Base-by-base conservation (phyloP, 2,888 invertebrate genomes). In the Orchestes rusci region DNA sequence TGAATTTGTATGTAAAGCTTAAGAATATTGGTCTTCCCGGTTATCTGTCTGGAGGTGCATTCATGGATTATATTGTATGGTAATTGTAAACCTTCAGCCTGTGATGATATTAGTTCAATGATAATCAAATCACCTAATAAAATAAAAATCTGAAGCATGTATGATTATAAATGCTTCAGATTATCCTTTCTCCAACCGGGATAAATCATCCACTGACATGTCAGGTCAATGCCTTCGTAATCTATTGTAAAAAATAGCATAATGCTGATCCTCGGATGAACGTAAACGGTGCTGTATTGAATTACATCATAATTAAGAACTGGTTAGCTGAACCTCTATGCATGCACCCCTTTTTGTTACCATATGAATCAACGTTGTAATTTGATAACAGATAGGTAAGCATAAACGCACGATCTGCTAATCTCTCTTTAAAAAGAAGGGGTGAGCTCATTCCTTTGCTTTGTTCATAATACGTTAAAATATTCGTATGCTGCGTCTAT, bases 301-400 rank as follows among this genome's bases (percentile, higher is more conserved):
- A 45, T 40, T 35, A 45, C 29, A 45, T 30, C 31, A 35, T 45
- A 45, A 45, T 39, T 39, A 45, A 39, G 40, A 45, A 40, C 31
- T 16, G 35, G 45, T 45, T 36, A 30, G 5, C 29, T 13, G 27
- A 17, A 33, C 16, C 12, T 34, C 32, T 45, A 40, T 28, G 18
- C 35, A 45, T 45, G 31, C 39, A 49, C 49, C 45, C 48, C 20
- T 31, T 43, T 39, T 23, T 23, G 23, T 5, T 10, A 23, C 23
- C 23, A 5, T 23, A 23, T 10, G 23, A 23, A 23, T 23, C 5
- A 23, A 23, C 23, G 7, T 23, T 23, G 7, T 10, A 23, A 23
- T 10, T 10, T 10, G n/a, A n/a, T n/a, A n/a, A n/a, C n/a, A n/a
- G n/a, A n/a, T n/a, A n/a, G n/a, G n/a, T n/a, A n/a, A n/a, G n/a